phyloP scores from a whole-genome alignment of 2,888 invertebrate genomes.

The Hetaerina titia region DNA sequence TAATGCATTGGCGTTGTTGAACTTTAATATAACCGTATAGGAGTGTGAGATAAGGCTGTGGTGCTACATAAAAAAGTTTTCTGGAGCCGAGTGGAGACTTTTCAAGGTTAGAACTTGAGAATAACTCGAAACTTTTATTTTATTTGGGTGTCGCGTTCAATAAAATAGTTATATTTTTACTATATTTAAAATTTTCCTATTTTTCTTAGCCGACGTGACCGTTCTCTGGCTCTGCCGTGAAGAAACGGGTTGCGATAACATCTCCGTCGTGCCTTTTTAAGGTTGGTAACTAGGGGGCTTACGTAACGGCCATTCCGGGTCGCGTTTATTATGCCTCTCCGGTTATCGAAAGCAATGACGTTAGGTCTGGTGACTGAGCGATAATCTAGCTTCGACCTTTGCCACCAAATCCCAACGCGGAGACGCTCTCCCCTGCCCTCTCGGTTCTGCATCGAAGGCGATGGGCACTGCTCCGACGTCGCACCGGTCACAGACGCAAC shows the following conservation, averaged over 20 bases:
- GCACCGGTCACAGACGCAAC: background rate
- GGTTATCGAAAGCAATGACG: conserved; percentile 36
- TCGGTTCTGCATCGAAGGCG: background rate
- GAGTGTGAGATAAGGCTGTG: too few relatives aligned
- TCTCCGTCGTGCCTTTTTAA: background rate
- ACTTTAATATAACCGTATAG: too few relatives aligned
- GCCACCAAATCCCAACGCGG: background rate
- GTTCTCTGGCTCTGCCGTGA: background rate
- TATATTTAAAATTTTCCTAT: too few relatives aligned
- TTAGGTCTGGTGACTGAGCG: background rate
- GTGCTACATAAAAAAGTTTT: too few relatives aligned
- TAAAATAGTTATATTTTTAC: too few relatives aligned
- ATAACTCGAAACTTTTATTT: too few relatives aligned
- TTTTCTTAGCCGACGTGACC: background rate
- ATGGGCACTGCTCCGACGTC: background rate
- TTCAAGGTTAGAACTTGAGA: too few relatives aligned
- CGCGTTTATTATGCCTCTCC: background rate
- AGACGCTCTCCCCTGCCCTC: background rate
- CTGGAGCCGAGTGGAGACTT: too few relatives aligned
- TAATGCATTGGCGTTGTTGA: too few relatives aligned
- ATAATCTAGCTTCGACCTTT: background rate
- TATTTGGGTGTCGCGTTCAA: too few relatives aligned
- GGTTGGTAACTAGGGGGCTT: background rate
- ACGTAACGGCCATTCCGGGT: conserved; percentile 22
- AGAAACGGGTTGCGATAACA: background rate